These are phyloP conservation scores for Benitochromis conjunctus DNA, from an alignment of 2,113 vertebrate species.

Conservation along the genomic window DNA sequence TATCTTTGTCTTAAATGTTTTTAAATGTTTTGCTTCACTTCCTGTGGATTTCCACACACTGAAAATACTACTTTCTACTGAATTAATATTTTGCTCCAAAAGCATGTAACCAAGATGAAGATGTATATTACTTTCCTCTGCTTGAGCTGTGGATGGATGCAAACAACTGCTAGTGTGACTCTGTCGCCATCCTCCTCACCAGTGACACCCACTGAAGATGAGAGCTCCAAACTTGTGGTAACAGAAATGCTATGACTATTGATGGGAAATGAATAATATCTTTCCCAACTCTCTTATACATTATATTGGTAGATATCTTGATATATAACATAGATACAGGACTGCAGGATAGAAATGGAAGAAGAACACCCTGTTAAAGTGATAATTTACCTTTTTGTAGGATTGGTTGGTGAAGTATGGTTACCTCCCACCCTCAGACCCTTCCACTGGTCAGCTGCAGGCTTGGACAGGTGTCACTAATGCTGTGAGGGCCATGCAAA, in stretches of 20 bases:
- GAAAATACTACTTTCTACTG: neutral
- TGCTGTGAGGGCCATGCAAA: constrained; percentile 74
- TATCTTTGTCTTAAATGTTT: neutral
- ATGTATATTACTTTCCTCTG: constrained; percentile 32
- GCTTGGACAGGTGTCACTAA: constrained; percentile 72
- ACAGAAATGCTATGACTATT: neutral
- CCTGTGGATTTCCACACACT: neutral
- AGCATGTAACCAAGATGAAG: constrained; percentile 42
- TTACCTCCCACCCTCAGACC: constrained; percentile 71
- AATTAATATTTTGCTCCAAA: neutral
- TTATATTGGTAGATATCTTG: neutral
- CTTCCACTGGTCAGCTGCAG: constrained; percentile 71
- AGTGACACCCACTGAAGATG: constrained; percentile 57
- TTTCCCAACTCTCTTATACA: neutral
- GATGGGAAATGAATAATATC: neutral
- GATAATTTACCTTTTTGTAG: constrained; percentile 10
- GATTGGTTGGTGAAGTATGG: constrained; percentile 75
- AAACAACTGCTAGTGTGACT: neutral
- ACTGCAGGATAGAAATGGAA: neutral
- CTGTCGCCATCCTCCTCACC: neutral
- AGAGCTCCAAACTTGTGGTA: constrained; percentile 64
- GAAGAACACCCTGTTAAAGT: neutral
- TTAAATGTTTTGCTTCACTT: neutral
- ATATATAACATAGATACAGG: neutral
- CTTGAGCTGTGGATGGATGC: constrained; percentile 2